Evolutionary conservation across 2,113 vertebrate genomes (phyloP).

Genomic region (Pteruthius melanotis): DNA sequence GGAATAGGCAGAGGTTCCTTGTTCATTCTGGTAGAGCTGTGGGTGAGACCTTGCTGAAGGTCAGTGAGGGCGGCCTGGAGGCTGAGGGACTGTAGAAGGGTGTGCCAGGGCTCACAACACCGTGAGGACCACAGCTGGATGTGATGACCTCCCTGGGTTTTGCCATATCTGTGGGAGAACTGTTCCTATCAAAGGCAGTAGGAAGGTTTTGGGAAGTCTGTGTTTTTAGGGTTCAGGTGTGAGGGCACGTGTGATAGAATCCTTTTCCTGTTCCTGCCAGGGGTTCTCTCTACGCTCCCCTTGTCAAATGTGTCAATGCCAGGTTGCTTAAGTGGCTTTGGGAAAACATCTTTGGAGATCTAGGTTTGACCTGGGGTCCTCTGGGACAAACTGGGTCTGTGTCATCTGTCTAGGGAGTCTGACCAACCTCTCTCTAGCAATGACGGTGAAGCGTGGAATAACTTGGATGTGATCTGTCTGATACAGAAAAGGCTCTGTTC

Average conservation of each 20-base stretch:
- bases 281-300: background rate
- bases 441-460: background rate
- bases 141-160: background rate
- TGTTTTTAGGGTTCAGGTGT: background rate
- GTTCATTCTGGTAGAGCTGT: background rate
- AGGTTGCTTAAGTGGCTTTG: background rate
- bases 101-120: background rate
- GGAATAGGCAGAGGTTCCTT: constrained; percentile 55
- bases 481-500: background rate
- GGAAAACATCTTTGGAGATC: background rate
- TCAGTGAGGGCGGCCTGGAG: background rate
- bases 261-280: background rate
- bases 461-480: background rate
- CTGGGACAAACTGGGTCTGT: background rate
- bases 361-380: background rate
- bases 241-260: background rate
- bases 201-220: background rate
- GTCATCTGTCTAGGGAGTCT: background rate
- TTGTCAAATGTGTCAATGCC: background rate
- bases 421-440: background rate
- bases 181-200: background rate
- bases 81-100: background rate
- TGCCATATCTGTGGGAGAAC: background rate
- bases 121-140: background rate
- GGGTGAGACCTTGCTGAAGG: background rate